These are phyloP conservation scores for Bombyx mandarina DNA, from an alignment of 1,140 invertebrate genomes.

Conservation along the genomic window DNA sequence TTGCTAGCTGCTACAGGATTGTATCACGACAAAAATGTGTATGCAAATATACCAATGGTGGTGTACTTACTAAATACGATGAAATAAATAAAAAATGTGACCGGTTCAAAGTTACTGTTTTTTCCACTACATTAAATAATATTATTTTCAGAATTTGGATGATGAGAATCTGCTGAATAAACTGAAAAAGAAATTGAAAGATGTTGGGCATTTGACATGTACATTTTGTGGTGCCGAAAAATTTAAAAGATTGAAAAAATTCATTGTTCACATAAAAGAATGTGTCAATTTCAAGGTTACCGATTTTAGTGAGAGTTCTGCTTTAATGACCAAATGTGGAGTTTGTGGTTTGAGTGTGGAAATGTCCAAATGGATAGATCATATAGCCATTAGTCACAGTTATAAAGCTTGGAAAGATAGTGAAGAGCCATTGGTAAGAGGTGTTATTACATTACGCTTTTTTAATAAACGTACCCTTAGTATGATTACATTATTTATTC, in stretches of 20 bases:
- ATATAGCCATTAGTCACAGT: conserved; percentile 32
- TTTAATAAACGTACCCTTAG: background rate
- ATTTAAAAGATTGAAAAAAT: conserved; percentile 12
- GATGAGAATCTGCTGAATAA: conserved; percentile 12
- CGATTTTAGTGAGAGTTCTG: background rate
- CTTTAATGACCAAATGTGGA: conserved; percentile 14
- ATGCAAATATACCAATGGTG: no score
- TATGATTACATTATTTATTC: no score
- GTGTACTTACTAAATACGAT: no score
- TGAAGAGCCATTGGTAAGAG: conserved; percentile 21
- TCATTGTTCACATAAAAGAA: conserved; percentile 17
- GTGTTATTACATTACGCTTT: background rate
- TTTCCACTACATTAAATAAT: background rate
- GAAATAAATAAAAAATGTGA: no score
- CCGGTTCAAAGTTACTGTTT: no score
- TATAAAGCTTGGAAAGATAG: conserved; percentile 43
- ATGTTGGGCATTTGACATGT: conserved; percentile 13
- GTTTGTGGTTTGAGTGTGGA: conserved; percentile 18
- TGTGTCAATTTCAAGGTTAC: no score
- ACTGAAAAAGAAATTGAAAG: conserved; percentile 11
- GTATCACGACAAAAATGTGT: no score
- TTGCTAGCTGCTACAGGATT: no score
- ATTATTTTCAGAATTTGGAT: conserved; percentile 8
- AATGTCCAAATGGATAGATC: conserved; percentile 18
- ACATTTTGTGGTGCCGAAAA: conserved; percentile 14